Percentiles rank a stretch among this genome's conserved stretches.
Conservation (phyloP, 2,888 invertebrate species). For the Mimumesa dahlbomi region DNA sequence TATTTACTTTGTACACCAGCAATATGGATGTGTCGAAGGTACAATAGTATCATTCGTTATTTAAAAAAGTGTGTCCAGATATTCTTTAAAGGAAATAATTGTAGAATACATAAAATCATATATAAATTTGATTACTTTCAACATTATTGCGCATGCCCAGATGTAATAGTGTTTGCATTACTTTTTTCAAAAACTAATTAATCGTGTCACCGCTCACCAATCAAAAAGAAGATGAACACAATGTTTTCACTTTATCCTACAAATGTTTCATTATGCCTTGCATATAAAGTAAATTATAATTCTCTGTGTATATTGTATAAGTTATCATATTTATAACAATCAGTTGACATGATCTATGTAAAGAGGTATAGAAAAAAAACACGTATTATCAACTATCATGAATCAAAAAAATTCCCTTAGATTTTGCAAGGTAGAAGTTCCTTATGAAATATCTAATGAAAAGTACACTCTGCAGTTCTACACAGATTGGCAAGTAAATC, state of each 20-base stretch:
- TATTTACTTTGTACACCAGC: constrained; percentile 58
- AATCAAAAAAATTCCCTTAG: constrained; percentile 16
- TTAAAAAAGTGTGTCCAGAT: constrained; percentile 43
- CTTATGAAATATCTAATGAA: neutral
- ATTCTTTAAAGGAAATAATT: constrained; percentile 36
- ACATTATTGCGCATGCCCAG: constrained; percentile 53
- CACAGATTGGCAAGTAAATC: constrained; percentile 17
- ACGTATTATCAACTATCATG: too few relatives aligned
- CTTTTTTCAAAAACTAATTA: constrained; percentile 29
- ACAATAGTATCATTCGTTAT: constrained; percentile 34
- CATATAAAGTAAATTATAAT: constrained; percentile 14
- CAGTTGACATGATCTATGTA: constrained; percentile 2
- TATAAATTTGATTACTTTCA: constrained; percentile 39
- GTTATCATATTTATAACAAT: constrained; percentile 9
- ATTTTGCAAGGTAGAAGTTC: neutral
- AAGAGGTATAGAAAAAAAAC: constrained; percentile 16
- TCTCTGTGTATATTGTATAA: constrained; percentile 8
- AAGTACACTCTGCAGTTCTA: constrained; percentile 2
- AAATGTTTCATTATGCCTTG: constrained; percentile 4
- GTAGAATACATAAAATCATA: constrained; percentile 43
- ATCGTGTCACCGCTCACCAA: constrained; percentile 22
- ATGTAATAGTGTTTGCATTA: constrained; percentile 35
- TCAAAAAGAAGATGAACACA: constrained; percentile 16
- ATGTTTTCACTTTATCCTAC: constrained; percentile 9
- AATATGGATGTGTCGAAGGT: constrained; percentile 46